Evolutionary conservation across 2,888 invertebrate genomes (phyloP).

Genomic region (Ferrisia virgata): DNA sequence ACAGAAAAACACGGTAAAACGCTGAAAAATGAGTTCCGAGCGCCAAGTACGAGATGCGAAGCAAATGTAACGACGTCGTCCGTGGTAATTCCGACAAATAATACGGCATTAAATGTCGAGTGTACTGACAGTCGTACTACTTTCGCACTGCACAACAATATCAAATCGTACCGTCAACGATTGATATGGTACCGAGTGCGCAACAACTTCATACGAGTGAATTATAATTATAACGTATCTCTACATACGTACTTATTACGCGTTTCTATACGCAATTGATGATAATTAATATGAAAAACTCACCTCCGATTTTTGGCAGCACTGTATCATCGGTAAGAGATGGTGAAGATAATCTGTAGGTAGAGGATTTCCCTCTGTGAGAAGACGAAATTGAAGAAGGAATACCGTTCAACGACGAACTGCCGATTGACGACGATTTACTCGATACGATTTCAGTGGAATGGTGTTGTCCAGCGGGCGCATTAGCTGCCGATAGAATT

Average conservation of each 20-base stretch:
- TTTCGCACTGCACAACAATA: conserved; percentile 8
- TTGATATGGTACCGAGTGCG: conserved; percentile 29
- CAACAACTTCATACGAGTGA: no score
- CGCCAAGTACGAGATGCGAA: no score
- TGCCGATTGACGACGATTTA: background rate
- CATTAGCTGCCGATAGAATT: background rate
- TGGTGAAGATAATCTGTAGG: background rate
- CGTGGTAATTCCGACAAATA: no score
- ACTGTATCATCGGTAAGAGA: conserved; percentile 34
- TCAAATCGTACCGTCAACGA: background rate
- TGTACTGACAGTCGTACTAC: background rate
- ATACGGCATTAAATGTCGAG: background rate
- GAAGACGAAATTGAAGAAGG: background rate
- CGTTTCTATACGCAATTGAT: background rate
- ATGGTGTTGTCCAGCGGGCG: background rate
- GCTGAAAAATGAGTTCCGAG: no score
- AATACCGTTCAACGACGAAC: conserved; percentile 28
- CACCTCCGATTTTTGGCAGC: conserved; percentile 41
- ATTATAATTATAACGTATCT: no score
- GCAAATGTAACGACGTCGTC: background rate
- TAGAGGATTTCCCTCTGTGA: background rate
- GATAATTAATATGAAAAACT: background rate
- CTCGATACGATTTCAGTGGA: background rate
- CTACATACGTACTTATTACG: no score
- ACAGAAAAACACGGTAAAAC: no score